Conservation (phyloP, 2,113 vertebrate species). For the Heteronetta atricapilla region DNA sequence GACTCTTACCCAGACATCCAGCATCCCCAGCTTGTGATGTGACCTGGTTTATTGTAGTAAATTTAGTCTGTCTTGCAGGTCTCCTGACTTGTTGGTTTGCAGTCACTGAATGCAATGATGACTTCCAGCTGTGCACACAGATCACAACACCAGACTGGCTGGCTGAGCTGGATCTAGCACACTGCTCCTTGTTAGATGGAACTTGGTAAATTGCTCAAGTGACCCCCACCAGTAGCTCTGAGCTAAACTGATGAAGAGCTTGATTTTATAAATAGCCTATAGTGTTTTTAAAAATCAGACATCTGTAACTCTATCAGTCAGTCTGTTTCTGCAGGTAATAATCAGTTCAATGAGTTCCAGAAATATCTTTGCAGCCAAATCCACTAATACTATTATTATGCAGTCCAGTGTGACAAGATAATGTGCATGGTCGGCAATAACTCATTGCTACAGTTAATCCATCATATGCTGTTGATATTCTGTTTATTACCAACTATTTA, state of each 20-base stretch:
- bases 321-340: neutral
- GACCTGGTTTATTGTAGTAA: neutral
- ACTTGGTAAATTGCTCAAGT: neutral
- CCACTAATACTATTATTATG: neutral
- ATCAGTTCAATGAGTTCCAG: neutral
- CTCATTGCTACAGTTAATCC: neutral
- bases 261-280: neutral
- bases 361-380: neutral
- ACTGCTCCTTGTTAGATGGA: neutral
- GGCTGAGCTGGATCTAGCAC: neutral
- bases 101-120: neutral
- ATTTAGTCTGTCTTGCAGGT: neutral
- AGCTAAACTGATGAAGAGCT: neutral
- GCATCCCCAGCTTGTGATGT: neutral
- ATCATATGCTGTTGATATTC: conserved; percentile 24
- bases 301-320: neutral
- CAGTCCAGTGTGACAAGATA: neutral
- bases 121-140: neutral
- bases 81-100: neutral
- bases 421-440: neutral
- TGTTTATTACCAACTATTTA: conserved; percentile 4
- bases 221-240: neutral
- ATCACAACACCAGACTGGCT: neutral
- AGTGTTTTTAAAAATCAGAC: neutral
- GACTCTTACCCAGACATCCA: neutral